These are phyloP conservation scores for Tenthredo mesomela DNA, from an alignment of 2,888 invertebrate genomes.

Conservation along the genomic window DNA sequence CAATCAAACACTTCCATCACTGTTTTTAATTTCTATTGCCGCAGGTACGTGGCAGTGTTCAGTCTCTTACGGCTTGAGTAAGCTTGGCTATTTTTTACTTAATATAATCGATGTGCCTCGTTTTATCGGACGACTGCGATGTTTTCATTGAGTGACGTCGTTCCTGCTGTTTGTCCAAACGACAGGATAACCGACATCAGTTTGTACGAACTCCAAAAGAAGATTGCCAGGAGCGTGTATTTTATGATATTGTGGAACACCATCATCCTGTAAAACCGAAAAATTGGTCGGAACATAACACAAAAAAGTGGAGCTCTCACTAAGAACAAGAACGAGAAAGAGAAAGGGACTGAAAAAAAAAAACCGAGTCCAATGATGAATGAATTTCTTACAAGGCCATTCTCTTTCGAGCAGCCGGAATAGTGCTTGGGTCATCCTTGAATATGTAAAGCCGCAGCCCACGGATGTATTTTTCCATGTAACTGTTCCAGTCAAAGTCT, in stretches of 20 bases:
- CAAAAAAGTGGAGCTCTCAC: not conserved
- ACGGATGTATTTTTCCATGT: slow-evolving; percentile 78
- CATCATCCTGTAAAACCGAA: slow-evolving; percentile 59
- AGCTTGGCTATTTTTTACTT: not conserved
- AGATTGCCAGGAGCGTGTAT: slow-evolving; percentile 57
- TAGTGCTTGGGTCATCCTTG: slow-evolving; percentile 76
- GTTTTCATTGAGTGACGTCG: slow-evolving; percentile 52
- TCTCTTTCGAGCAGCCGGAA: slow-evolving; percentile 67
- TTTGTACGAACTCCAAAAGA: slow-evolving; percentile 56
- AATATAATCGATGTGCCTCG: not conserved
- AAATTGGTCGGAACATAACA: not conserved
- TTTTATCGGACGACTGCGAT: slow-evolving; percentile 29
- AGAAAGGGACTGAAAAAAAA: not conserved
- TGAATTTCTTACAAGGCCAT: slow-evolving; percentile 64
- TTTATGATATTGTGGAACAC: slow-evolving; percentile 64
- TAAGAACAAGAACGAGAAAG: not conserved
- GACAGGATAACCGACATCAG: slow-evolving; percentile 53
- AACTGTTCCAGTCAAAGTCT: slow-evolving; percentile 79
- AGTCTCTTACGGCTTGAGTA: not conserved
- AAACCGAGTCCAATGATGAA: not conserved
- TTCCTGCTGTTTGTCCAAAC: slow-evolving; percentile 52
- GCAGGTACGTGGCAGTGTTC: slow-evolving; percentile 10
- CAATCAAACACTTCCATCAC: not conserved
- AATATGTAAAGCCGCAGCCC: slow-evolving; percentile 79
- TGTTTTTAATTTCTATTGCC: not conserved